Percentiles rank a stretch among this genome's conserved stretches.
These are phyloP conservation scores for Amblyjoppa proteus DNA, from an alignment of 2,888 invertebrate species.

Conservation along the genomic window DNA sequence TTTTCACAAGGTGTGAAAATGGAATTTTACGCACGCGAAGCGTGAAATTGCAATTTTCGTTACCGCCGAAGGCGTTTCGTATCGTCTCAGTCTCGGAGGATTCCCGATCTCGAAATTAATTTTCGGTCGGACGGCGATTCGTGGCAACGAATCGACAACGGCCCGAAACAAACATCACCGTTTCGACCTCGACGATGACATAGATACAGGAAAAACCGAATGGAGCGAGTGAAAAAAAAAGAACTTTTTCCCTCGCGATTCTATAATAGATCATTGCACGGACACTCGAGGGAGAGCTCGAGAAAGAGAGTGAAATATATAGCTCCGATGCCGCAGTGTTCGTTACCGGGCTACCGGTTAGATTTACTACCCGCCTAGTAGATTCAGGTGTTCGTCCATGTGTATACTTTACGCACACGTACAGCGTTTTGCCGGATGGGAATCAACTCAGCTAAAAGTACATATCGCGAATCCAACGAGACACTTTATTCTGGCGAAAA, in stretches of 20 bases:
- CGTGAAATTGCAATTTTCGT: too few species aligned
- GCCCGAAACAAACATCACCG: background rate
- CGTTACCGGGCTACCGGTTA: constrained; percentile 2
- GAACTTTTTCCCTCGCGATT: constrained; percentile 5
- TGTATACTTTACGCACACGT: background rate
- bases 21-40: too few species aligned
- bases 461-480: constrained; percentile 16
- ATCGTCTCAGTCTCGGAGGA: background rate
- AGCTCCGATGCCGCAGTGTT: constrained; percentile 8
- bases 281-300: constrained; percentile 20
- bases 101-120: background rate
- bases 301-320: constrained; percentile 24
- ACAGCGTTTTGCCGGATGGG: background rate
- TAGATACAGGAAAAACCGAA: background rate
- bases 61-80: too few species aligned
- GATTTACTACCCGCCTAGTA: constrained; percentile 18
- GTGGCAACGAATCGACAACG: background rate
- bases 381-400: background rate
- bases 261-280: constrained; percentile 18
- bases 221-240: background rate
- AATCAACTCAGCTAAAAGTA: constrained; percentile 9
- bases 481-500: background rate
- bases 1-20: too few species aligned
- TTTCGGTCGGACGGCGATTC: background rate
- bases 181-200: background rate